Base-by-base conservation (phyloP, 2,888 invertebrate species). In the Palloptera scutellata region DNA sequence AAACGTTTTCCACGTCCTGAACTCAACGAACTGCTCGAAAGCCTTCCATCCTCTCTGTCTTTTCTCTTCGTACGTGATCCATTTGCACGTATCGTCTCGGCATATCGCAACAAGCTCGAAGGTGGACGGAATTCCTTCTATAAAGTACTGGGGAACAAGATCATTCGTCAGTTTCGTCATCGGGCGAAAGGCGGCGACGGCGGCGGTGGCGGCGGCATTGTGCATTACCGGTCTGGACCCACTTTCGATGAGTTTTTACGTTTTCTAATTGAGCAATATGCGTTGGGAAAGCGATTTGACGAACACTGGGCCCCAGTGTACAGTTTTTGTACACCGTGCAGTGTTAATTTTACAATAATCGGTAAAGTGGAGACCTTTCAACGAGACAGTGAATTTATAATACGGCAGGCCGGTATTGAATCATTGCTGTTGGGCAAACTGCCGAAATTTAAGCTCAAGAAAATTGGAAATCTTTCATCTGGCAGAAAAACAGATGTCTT, bases 51-150 rank as follows among this genome's bases (percentile, higher is more conserved):
- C 20, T 89, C 91, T 5, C 82, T 91, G 70, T 90, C 91, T 59
- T 88, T 92, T 73, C 81, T 92, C 60, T 89, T 91, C 40, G 91
- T 91, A 2, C 87, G 92, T 53, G 91, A 92, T 82, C 92, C 92
- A 1, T 91, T 92, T 76, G 91, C 91, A 74, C 86, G 92, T 69
- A 84, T 92, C 45, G 85, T 92, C 58, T 91, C 91, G 60, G 92
- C 91, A 13, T 92, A 91, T 79, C 87, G 91, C 57, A 91, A 92
- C 79, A 92, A 92, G 85, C 86, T 95, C 70, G 91, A 92, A 81
- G 89, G 90, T 75, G 86, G 89, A 68, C 88, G 89, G 1, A 90
- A 91, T 72, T 90, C 89, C 9, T 90, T 88, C 78, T 92, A 92
- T 77, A 88, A 90, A 77, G 89, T 90, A 75, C 85, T 92, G 68